Conservation (phyloP, 2,113 vertebrate genomes). For the Syrmaticus mikado region DNA sequence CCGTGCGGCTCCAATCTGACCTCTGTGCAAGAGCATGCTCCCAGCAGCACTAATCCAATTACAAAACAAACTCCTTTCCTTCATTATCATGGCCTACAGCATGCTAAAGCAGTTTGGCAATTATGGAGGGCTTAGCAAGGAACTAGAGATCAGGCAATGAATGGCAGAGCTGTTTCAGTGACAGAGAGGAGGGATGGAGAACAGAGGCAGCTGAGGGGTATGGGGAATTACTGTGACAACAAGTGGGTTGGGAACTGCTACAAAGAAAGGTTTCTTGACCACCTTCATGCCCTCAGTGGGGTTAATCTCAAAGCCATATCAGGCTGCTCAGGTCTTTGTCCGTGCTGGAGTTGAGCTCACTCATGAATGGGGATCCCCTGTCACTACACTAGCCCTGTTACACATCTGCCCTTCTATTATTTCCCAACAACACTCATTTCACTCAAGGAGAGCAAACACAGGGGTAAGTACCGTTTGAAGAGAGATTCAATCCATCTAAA, state of each 20-base stretch:
- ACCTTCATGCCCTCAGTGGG: neutral
- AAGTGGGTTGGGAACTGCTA: constrained; percentile 2
- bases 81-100: neutral
- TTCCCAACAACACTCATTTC: neutral
- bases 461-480: neutral
- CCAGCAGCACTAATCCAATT: constrained; percentile 56
- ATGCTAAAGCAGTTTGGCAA: neutral
- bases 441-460: neutral
- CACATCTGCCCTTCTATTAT: neutral
- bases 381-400: neutral
- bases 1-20: neutral
- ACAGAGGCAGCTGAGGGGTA: neutral
- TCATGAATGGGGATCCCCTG: neutral
- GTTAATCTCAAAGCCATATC: neutral
- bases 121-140: constrained; percentile 22
- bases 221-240: neutral
- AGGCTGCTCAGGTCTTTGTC: neutral
- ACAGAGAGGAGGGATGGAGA: neutral
- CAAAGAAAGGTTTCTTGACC: constrained; percentile 10
- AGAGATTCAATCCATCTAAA: neutral
- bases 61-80: constrained; percentile 26
- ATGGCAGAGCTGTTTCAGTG: neutral
- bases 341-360: neutral
- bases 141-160: neutral
- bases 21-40: rapidly evolving